phyloP scores from a whole-genome alignment of 2,113 vertebrate genomes.

The Carettochelys insculpta region DNA sequence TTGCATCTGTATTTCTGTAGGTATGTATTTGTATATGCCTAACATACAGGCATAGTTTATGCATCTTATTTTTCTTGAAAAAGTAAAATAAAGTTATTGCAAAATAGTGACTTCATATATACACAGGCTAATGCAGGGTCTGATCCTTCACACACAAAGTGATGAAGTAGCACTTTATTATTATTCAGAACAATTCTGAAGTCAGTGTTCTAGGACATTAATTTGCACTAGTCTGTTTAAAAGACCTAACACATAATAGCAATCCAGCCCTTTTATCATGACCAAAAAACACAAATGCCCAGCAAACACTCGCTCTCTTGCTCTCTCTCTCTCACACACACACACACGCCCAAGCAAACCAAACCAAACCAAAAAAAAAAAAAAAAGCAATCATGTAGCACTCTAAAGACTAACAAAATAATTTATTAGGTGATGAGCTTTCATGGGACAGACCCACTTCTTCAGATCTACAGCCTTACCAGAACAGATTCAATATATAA shows the following conservation, averaged over 20 bases:
- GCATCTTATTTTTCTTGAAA: background rate
- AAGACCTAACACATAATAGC: background rate
- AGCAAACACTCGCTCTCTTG: background rate
- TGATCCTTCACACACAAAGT: background rate
- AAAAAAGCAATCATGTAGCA: too few species aligned
- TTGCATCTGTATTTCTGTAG: conserved; percentile 29
- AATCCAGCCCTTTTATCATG: background rate
- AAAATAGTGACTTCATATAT: background rate
- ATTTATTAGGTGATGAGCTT: too few species aligned
- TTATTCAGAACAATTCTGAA: background rate
- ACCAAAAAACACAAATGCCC: background rate
- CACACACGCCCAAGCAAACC: too few species aligned
- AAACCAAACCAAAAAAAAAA: too few species aligned
- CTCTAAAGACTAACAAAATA: too few species aligned
- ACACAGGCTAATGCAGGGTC: background rate
- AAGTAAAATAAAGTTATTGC: background rate
- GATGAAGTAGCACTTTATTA: background rate
- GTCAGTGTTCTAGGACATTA: background rate
- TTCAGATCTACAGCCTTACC: too few species aligned
- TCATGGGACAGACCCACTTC: too few species aligned
- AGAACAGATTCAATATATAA: too few species aligned
- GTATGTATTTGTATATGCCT: background rate
- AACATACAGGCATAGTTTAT: background rate
- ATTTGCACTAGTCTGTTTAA: background rate
- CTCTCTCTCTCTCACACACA: too few species aligned